Base-by-base conservation (phyloP, 2,113 vertebrate genomes). In the Phalacrocorax carbo region DNA sequence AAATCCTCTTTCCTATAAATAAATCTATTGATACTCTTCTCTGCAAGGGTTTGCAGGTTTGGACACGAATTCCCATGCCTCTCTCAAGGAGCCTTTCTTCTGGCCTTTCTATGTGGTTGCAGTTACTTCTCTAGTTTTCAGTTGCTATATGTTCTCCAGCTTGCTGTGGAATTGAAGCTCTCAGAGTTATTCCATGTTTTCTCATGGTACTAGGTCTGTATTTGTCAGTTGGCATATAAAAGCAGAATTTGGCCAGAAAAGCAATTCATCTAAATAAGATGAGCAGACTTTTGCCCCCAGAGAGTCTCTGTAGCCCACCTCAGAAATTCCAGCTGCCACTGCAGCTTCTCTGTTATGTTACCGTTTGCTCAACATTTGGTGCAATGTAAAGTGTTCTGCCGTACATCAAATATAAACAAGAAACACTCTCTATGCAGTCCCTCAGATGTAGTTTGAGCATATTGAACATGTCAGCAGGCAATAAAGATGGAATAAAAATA, bases 401-500 rank as follows among this genome's bases (percentile, higher is more conserved):
- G 89, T 97, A 96, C 94, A 96, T 96, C 94, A 97, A 96, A 97
- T 95, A 97, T 95, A 97, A 97, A 97, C 96, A 97, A 96, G 96
- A 97, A 97, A 97, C 95, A 97, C 95, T 95, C 94, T 95, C 96
- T 97, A 96, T 95, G 94, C 96, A 96, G 94, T 96, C 97, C 94
- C 94, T 97, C 94, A 95, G 95, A 95, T 95, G 96, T 96, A 97
- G 97, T 95, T 97, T 79, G 93, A 95, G 97, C 96, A 96, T 96
- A 96, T 95, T 97, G 97, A 97, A 97, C 94, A 91, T 97, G 95
- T 97, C 95, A 95, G 96, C 97, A 95, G 94, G 97, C 95, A 97
- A 95, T 97, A 96, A 95, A 97, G 97, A 97, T 96, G 93, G 95
- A 97, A 97, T 97, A 97, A 95, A 97, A 97, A 96, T 97, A 97